Evolutionary conservation across 2,113 vertebrate genomes (phyloP), one percentile per base, ranked within the genome.

Genomic region (Thunnus maccoyii): DNA sequence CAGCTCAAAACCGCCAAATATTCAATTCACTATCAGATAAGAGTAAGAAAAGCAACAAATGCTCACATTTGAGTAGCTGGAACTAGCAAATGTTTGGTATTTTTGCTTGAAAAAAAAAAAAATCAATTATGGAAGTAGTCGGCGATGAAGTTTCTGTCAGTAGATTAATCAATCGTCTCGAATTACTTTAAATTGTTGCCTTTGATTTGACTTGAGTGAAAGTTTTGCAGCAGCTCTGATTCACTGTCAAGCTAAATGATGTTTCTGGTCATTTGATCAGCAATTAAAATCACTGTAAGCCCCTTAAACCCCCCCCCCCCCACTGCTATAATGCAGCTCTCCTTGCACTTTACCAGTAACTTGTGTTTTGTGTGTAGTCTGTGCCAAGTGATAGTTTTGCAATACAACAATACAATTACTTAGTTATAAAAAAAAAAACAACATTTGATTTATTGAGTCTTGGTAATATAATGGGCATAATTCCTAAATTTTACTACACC

Each of bases 331-430:
- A 81, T 50, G 73, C 83, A 87, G 86, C 90, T 88, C 80, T 88
- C 88, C 78, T 87, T 85, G 93, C 94, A 94, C 93, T 94, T 95
- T 94, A 94, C 79, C 89, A 88, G 58, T 90, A 82, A 90, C 83
- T 54, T 27, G 52, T 88, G 85, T 91, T 79, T 85, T 83, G 86
- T 90, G 87, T 90, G 86, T 93, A 92, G 90, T 87, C 73, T 82
- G 91, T 91, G 86, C 85, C 78, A 88, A 91, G 91, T 88, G 89
- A 80, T 91, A 88, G 91, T 82, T 90, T 83, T 80, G 66, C 87
- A 85, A 68, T 86, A 54, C 60, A 78, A 76, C 63, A 68, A 77
- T 85, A 65, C 58, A 66, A 27, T 63, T 72, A 65, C 60, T 65
- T 78, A 66, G 22, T 61, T 61, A 10, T 30, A 30, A 3, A 44